A percentile compares a stretch with the other conserved stretches of the same genome.
phyloP scores from a whole-genome alignment of 2,113 vertebrate species.

The Eublepharis macularius region DNA sequence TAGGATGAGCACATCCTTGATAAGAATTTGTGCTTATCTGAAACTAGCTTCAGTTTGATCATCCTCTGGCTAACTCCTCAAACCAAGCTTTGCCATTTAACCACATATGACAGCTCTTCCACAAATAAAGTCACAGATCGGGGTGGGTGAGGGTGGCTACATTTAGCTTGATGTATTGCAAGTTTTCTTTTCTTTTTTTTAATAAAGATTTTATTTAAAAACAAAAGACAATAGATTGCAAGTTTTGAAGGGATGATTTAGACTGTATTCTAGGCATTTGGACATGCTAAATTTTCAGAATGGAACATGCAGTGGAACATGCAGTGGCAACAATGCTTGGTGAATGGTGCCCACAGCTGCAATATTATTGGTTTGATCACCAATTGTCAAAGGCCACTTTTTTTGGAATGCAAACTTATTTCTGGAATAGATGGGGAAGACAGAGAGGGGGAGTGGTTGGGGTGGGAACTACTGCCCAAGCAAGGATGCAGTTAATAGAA shows the following conservation, averaged over 20 bases:
- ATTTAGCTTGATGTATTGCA: no score
- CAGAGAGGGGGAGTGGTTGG: slow-evolving; percentile 41
- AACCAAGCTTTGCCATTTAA: not conserved
- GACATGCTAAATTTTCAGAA: slow-evolving; percentile 50
- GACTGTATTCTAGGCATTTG: not conserved
- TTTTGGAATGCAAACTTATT: slow-evolving; percentile 69
- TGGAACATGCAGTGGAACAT: slow-evolving; percentile 50
- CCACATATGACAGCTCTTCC: no score
- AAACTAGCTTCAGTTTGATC: not conserved
- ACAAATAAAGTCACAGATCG: no score
- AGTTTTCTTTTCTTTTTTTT: no score
- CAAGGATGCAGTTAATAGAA: slow-evolving; percentile 75
- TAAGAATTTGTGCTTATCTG: not conserved
- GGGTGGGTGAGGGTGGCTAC: no score
- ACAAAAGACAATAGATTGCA: no score
- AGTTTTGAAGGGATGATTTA: not conserved
- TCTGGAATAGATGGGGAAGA: slow-evolving; percentile 53
- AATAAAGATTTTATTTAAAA: no score
- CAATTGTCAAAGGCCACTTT: not conserved
- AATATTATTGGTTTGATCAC: slow-evolving; percentile 59
- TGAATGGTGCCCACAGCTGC: slow-evolving; percentile 47
- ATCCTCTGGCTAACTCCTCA: not conserved
- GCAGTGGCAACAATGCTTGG: slow-evolving; percentile 60
- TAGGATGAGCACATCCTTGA: no score
- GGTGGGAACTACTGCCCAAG: slow-evolving; percentile 61